A percentile compares a stretch with the other conserved stretches of the same genome.
Conservation (phyloP, 2,888 invertebrate species). For the Philopedon plagiatum region DNA sequence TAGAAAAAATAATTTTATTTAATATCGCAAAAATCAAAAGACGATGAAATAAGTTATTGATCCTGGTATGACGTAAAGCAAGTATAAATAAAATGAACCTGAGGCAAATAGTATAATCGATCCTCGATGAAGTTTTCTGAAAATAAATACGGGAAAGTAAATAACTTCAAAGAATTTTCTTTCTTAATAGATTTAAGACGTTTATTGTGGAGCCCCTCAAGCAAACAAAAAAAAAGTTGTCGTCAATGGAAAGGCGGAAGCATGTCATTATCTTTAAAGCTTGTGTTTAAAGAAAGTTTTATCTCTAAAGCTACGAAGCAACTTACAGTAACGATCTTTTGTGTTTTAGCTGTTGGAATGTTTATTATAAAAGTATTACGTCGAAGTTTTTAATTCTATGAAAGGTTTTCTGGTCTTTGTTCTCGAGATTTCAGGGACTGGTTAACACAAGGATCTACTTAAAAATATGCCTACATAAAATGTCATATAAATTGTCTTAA, state of each 20-base stretch:
- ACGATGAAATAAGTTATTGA: no score
- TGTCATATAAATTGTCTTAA: no score
- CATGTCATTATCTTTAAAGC: slow-evolving; percentile 3
- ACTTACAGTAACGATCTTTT: not conserved
- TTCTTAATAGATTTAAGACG: not conserved
- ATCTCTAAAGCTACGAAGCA: not conserved
- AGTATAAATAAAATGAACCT: no score
- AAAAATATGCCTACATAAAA: no score
- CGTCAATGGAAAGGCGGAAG: not conserved
- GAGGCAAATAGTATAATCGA: no score
- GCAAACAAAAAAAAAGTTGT: not conserved
- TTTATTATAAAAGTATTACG: not conserved
- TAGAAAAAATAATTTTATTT: no score
- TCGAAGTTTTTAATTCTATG: not conserved
- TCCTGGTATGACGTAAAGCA: no score
- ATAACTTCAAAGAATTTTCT: not conserved
- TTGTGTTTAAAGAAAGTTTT: not conserved
- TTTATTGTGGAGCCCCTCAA: not conserved
- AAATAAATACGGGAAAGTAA: not conserved
- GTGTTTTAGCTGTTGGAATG: not conserved
- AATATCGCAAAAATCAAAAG: no score
- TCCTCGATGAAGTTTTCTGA: no score
- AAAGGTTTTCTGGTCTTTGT: no score
- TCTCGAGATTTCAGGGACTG: no score
- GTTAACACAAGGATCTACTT: no score